These are phyloP conservation scores for Apomyelois bistriatella DNA, from an alignment of 2,888 invertebrate species.

Conservation along the genomic window DNA sequence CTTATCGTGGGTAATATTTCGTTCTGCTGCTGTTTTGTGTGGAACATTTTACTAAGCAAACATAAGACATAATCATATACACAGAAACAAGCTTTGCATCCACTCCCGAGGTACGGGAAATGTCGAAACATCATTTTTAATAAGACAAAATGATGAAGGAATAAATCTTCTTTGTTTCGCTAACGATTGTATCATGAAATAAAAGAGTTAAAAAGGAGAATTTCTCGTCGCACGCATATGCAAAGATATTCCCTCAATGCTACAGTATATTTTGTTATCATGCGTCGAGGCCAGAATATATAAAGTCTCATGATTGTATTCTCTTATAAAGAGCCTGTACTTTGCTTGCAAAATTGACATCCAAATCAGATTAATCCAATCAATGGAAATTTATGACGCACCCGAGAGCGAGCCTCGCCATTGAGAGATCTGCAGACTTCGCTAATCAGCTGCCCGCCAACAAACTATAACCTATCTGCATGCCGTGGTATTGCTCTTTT, in stretches of 20 bases:
- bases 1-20: too few species aligned
- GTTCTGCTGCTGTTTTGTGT: too few species aligned
- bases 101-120: conserved; percentile 33
- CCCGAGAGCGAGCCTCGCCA: conserved; percentile 62
- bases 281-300: conserved; percentile 56
- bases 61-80: neutral
- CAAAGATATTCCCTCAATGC: conserved; percentile 43
- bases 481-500: conserved; percentile 37
- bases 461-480: conserved; percentile 46
- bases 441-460: conserved; percentile 65
- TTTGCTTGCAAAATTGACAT: conserved; percentile 75
- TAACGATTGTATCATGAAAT: conserved; percentile 52
- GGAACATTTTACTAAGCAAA: too few species aligned
- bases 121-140: conserved; percentile 51
- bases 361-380: conserved; percentile 81
- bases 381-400: conserved; percentile 80
- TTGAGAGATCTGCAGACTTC: conserved; percentile 62
- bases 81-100: conserved; percentile 29
- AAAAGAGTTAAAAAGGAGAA: conserved; percentile 29
- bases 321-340: conserved; percentile 68
- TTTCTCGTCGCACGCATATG: conserved; percentile 38
- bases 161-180: conserved; percentile 57
- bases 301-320: conserved; percentile 62
- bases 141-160: conserved; percentile 58
- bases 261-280: conserved; percentile 61